Conservation (phyloP, 1,140 invertebrate genomes). For the Drosophila nannoptera region DNA sequence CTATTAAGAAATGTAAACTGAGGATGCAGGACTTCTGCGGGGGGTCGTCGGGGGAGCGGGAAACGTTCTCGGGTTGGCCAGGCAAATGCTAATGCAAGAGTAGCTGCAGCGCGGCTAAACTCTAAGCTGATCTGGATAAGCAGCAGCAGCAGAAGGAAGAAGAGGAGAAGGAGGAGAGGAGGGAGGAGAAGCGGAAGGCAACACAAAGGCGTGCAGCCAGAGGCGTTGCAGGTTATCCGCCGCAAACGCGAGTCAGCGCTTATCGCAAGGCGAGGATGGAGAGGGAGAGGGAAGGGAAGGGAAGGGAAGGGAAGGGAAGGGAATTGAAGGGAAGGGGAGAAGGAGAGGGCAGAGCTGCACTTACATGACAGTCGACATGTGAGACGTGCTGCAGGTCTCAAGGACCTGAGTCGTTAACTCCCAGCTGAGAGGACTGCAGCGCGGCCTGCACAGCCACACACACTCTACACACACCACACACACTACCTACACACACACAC, state of each 20-base stretch:
- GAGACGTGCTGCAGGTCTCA: conserved; percentile 12
- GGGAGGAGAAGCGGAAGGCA: background rate
- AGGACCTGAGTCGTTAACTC: conserved; percentile 19
- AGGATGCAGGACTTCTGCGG: conserved; percentile 1
- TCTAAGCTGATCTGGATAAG: conserved; percentile 26
- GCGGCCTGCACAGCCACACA: too few species aligned
- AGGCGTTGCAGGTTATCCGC: conserved; percentile 12
- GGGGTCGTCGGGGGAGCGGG: background rate
- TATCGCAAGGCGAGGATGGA: conserved; percentile 7
- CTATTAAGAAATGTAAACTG: background rate
- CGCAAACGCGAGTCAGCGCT: conserved; percentile 6
- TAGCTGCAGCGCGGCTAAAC: background rate
- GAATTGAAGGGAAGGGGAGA: too few species aligned
- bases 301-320: too few species aligned
- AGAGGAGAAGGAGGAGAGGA: too few species aligned
- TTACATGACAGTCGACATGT: conserved; percentile 4
- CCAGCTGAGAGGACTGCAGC: conserved; percentile 10
- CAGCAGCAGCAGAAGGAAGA: too few species aligned
- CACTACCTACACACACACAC: too few species aligned
- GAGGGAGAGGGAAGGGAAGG: too few species aligned
- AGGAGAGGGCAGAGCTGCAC: too few species aligned
- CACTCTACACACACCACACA: too few species aligned
- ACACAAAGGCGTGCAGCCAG: conserved; percentile 9
- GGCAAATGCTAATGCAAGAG: too few species aligned
- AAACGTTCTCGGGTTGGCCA: too few species aligned